These are phyloP conservation scores for Pantherophis guttatus DNA, from an alignment of 2,113 vertebrate species.

Conservation along the genomic window DNA sequence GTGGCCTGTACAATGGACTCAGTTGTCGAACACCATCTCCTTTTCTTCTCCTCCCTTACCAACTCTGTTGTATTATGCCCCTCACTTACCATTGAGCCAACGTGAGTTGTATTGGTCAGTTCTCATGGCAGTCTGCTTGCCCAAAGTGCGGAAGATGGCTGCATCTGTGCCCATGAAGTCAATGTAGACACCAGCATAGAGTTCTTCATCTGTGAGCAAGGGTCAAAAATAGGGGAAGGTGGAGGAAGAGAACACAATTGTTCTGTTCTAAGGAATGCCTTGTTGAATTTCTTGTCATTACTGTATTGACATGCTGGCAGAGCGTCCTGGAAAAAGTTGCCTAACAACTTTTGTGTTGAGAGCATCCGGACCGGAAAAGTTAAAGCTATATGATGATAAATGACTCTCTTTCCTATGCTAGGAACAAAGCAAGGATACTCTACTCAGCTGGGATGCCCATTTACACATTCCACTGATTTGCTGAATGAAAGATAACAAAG, in stretches of 20 bases:
- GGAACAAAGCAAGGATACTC: neutral
- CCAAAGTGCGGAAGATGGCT: constrained; percentile 95
- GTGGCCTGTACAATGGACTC: neutral
- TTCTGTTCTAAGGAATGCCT: neutral
- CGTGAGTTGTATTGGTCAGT: constrained; percentile 99
- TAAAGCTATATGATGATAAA: neutral
- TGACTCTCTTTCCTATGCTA: neutral
- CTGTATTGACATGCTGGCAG: neutral
- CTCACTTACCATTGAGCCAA: constrained; percentile 89
- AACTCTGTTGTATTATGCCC: fast-evolving
- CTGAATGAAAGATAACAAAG: neutral
- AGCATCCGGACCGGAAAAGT: neutral
- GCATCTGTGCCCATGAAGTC: constrained; percentile 99
- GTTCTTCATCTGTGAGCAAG: constrained; percentile 88
- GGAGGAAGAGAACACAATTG: neutral
- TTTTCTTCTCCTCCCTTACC: neutral
- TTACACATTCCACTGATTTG: neutral
- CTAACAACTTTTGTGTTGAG: neutral
- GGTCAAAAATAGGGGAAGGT: constrained; percentile 3
- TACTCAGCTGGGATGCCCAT: neutral
- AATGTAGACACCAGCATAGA: constrained; percentile 95
- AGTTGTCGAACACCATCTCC: neutral
- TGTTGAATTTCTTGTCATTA: neutral
- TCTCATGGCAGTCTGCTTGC: constrained; percentile 97
- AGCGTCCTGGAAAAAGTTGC: neutral